phyloP scores from a whole-genome alignment of 2,113 vertebrate species.

The Macrotis lagotis region DNA sequence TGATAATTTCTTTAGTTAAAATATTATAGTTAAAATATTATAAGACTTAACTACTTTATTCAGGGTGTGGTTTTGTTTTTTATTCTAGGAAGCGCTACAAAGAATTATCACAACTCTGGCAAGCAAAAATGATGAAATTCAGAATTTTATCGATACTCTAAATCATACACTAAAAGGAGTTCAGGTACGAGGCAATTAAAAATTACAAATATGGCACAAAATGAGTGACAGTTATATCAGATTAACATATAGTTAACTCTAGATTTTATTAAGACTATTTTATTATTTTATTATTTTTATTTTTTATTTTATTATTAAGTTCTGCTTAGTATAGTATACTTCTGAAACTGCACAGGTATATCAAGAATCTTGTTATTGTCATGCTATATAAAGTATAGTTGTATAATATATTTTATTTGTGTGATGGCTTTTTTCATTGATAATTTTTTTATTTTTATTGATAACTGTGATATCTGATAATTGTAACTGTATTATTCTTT shows the following conservation, averaged over 20 bases:
- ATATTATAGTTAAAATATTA: neutral
- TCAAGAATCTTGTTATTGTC: conserved; percentile 43
- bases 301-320: too few species aligned
- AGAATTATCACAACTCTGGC: conserved; percentile 94
- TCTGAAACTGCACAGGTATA: conserved; percentile 6
- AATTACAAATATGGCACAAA: conserved; percentile 14
- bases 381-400: too few species aligned
- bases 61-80: conserved; percentile 49
- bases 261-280: neutral
- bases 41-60: neutral
- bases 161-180: conserved; percentile 88
- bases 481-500: neutral
- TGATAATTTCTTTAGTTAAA: conserved; percentile 16
- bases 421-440: neutral
- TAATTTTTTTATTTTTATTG: conserved; percentile 29
- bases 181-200: conserved; percentile 86
- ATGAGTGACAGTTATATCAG: conserved; percentile 19
- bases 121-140: conserved; percentile 95
- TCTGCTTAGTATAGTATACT: conserved; percentile 2
- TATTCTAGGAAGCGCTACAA: conserved; percentile 91
- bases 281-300: too few species aligned
- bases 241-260: conserved; percentile 3
- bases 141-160: conserved; percentile 91
- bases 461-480: too few species aligned
- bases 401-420: neutral